Percentiles rank a stretch among this genome's conserved stretches.
Evolutionary conservation across 2,888 invertebrate genomes (phyloP).

Genomic region (Tiphia femorata): DNA sequence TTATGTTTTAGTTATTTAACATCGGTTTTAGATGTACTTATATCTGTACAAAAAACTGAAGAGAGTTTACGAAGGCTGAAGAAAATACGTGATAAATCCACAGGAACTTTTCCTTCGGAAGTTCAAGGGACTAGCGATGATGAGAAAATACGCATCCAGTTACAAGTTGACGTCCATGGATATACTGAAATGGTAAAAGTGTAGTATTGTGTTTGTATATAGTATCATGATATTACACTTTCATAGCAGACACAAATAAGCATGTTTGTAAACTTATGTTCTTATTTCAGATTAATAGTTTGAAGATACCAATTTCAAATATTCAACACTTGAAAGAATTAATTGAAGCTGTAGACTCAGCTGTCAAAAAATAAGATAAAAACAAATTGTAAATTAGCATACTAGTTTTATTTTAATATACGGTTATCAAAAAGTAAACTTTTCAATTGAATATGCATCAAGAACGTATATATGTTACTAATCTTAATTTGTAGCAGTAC

Average conservation of each 20-base stretch:
- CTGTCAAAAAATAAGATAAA: slow-evolving; percentile 71
- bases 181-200: slow-evolving; percentile 75
- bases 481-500: too few species aligned
- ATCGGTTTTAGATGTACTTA: slow-evolving; percentile 88
- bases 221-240: background rate
- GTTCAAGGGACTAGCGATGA: slow-evolving; percentile 83
- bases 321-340: slow-evolving; percentile 75
- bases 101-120: slow-evolving; percentile 68
- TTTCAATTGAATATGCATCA: too few species aligned
- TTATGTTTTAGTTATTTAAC: slow-evolving; percentile 73
- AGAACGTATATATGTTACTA: too few species aligned
- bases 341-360: slow-evolving; percentile 75
- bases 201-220: too few species aligned
- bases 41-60: slow-evolving; percentile 95
- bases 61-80: slow-evolving; percentile 93
- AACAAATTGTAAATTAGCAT: background rate
- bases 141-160: slow-evolving; percentile 92
- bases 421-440: too few species aligned
- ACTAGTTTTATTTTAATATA: too few species aligned
- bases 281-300: slow-evolving; percentile 70
- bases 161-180: slow-evolving; percentile 86
- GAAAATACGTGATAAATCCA: slow-evolving; percentile 79
- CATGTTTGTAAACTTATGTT: background rate
- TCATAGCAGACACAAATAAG: background rate
- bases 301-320: slow-evolving; percentile 72